Evolutionary conservation across 2,888 invertebrate genomes (phyloP), one percentile per base, ranked within the genome.

Genomic region (Tryphoninae sp.): DNA sequence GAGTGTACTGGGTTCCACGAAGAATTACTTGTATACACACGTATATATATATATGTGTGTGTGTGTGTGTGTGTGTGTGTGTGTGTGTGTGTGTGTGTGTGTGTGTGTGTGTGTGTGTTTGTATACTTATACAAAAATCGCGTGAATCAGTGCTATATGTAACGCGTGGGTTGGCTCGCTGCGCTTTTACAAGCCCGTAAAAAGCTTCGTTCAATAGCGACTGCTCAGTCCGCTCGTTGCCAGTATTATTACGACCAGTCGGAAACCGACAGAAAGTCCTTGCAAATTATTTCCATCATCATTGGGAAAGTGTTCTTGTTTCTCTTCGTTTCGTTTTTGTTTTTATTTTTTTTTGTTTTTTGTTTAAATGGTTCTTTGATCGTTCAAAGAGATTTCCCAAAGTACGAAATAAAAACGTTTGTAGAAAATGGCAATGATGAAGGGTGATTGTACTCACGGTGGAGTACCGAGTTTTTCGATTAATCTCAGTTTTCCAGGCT

Each of bases 361-460:
- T 19, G 6, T 53, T 16, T 45, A 45, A 45, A 45, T 45, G 13
- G 13, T 45, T 9, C 16, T 55, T 55, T 19, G 55, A 55, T 55
- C 55, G 55, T 13, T 6, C 13, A 40, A 26, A 79, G 55, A 61
- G 76, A 61, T 65, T 67, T 22, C 16, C 13, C 65, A 68, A 40
- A 76, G 76, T 19, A 49, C 64, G 22, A 4, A 49, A 55, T 26
- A 59, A 72, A 79, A 76, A 68, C 67, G 80, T 84, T 58, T 42
- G 55, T 33, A 33, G 69, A 59, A 64, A 84, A 80, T 80, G 67
- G 71, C 76, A 53, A 51, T 71, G 80, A 73, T 78, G 68, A 59
- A 69, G 83, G 55, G 64, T 78, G 72, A 65, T 77, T 72, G 68
- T 79, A 74, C 73, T 58, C 65, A 55, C 40, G 49, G 33, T 9